Base-by-base conservation (phyloP, 2,797 vertebrate genomes). In the Onychomys arenicola region DNA sequence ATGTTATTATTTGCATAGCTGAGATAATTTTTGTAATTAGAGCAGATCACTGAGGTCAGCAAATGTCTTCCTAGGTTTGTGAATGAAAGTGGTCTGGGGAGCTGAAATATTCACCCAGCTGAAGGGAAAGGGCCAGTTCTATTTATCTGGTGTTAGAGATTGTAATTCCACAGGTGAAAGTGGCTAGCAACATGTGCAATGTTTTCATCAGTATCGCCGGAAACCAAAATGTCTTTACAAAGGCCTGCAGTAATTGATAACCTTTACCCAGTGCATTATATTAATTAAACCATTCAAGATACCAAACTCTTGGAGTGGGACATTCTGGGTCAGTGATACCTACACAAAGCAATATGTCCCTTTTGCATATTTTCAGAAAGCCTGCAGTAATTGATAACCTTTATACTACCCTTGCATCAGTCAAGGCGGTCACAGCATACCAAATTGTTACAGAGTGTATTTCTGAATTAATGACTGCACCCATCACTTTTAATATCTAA, bases 201-300 rank as follows among this genome's bases (percentile, higher is more conserved):
- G 2, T 83, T 92, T 96, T 73, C n/a, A n/a, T 37, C 52, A 78
- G 21, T 55, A 89, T 71, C 83, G 3, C 19, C 78, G 67, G 83
- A 80, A 93, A 59, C 61, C 67, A 89, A 85, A 82, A 27, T 61
- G 61, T 80, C 9, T 16, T 89, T 57, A 16, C 5, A 46, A 61
- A 93, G 69, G 59, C 43, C 52, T 91, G 21, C 9, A 29, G 55
- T 93, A 83, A 96, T 81, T 89, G 77, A 96, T 84, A 95, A 91
- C 73, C 55, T 96, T 97, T 90, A 91, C 2, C 49, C 37, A 96
- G 19, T 27, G 25, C 17, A 78, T 67, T 86, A 37, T 49, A 91
- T 94, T 89, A 92, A 94, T 96, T 83, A 95, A 94, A 83, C 9
- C 3, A 27, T 94, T 82, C 7, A 94, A 75, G 57, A 80, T 17